A percentile compares a stretch with the other conserved stretches of the same genome.
phyloP scores from a whole-genome alignment of 2,888 invertebrate genomes.

The Drosophila putrida region DNA sequence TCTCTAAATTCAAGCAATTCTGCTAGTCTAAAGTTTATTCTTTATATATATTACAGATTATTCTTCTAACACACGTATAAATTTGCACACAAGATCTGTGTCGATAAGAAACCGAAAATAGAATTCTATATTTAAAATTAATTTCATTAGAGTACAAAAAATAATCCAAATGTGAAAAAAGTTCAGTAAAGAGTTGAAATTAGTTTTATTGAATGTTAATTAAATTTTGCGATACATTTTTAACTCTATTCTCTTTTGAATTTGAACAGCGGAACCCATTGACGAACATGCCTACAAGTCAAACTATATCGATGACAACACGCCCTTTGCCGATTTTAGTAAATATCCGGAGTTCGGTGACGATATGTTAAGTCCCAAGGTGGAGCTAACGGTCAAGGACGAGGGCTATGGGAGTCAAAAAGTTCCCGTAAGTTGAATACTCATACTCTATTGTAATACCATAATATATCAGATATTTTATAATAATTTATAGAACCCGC shows the following conservation, averaged over 20 bases:
- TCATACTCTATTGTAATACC: not conserved
- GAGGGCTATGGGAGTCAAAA: conserved; percentile 64
- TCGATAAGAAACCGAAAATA: conserved; percentile 44
- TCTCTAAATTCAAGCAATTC: not conserved
- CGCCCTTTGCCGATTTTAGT: conserved; percentile 75
- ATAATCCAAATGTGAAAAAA: conserved; percentile 24
- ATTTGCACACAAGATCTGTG: conserved; percentile 36
- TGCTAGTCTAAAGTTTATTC: conserved; percentile 5
- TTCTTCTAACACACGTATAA: conserved; percentile 19
- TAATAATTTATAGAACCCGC: conserved; percentile 61
- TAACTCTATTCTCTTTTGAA: not conserved
- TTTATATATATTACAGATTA: conserved; percentile 18
- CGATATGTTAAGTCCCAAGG: conserved; percentile 69
- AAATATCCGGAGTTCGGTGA: conserved; percentile 62
- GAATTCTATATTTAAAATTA: conserved; percentile 49
- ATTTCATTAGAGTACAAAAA: conserved; percentile 42
- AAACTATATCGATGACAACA: conserved; percentile 71
- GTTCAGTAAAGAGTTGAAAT: conserved; percentile 26
- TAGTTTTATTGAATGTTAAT: conserved; percentile 11
- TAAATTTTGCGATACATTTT: not conserved
- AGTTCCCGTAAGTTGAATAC: conserved; percentile 25
- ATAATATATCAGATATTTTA: conserved; percentile 2
- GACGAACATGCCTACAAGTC: conserved; percentile 72
- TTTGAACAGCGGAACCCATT: conserved; percentile 69
- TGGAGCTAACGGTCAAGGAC: conserved; percentile 68